Conservation (phyloP, 2,113 vertebrate genomes). For the Onychorhynchus coronatus region DNA sequence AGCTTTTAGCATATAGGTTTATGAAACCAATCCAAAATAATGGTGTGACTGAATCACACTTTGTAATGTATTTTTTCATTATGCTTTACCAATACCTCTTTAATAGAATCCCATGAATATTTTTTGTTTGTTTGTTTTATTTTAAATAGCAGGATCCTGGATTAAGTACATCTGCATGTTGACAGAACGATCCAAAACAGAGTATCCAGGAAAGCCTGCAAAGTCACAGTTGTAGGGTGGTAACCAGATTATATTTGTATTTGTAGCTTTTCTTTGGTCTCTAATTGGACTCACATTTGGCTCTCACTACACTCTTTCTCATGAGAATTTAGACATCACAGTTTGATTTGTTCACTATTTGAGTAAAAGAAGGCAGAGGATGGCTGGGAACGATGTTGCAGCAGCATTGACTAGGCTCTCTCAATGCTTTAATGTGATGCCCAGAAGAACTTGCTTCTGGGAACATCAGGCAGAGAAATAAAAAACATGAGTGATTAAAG, state of each 20-base stretch:
- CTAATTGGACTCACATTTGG: slow-evolving; percentile 19
- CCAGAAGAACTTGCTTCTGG: slow-evolving; percentile 42
- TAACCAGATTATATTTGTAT: slow-evolving; percentile 65
- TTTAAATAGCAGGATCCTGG: background rate
- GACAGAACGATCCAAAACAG: slow-evolving; percentile 6
- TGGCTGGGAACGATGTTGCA: slow-evolving; percentile 20
- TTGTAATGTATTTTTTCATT: slow-evolving; percentile 13
- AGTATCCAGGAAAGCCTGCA: slow-evolving; percentile 30
- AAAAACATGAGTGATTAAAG: slow-evolving; percentile 49
- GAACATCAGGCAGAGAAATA: slow-evolving; percentile 2
- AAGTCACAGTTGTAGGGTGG: slow-evolving; percentile 38
- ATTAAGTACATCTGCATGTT: slow-evolving; percentile 57
- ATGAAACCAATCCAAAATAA: slow-evolving; percentile 24
- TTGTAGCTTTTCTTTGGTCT: slow-evolving; percentile 10
- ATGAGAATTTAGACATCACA: slow-evolving; percentile 39
- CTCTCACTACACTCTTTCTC: slow-evolving; percentile 9
- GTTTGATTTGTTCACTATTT: slow-evolving; percentile 34
- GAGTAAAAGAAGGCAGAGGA: background rate
- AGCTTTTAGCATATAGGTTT: slow-evolving; percentile 32
- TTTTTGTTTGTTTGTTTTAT: background rate
- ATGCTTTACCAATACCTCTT: slow-evolving; percentile 39
- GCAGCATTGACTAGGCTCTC: background rate
- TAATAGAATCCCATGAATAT: slow-evolving; percentile 10
- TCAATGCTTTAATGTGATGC: slow-evolving; percentile 36
- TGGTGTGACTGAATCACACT: background rate